phyloP scores from a whole-genome alignment of 2,113 vertebrate species.

The Calypte anna region DNA sequence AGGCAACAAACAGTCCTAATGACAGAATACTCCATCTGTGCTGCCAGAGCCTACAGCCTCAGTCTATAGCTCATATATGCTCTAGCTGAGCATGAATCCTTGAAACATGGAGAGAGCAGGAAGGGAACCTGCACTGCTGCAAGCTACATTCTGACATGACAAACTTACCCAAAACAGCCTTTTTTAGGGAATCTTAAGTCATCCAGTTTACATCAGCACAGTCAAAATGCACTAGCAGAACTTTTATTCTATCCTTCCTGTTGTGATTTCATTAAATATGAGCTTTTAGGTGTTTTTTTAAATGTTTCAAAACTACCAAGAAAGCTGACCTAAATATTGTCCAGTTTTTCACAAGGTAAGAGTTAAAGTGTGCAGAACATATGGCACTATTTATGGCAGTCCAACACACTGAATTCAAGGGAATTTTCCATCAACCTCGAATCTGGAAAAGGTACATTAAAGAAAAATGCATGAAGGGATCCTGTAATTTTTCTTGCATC shows the following conservation, averaged over 20 bases:
- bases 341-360: background rate
- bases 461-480: slow-evolving; percentile 25
- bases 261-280: background rate
- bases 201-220: background rate
- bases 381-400: background rate
- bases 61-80: slow-evolving; percentile 35
- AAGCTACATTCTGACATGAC: background rate
- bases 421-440: background rate
- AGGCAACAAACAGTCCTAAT: slow-evolving; percentile 68
- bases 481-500: slow-evolving; percentile 56
- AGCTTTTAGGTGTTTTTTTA: background rate
- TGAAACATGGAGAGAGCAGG: fast-evolving
- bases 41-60: slow-evolving; percentile 63
- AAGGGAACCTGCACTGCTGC: background rate
- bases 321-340: background rate
- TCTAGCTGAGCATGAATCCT: background rate
- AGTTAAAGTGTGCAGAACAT: background rate
- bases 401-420: background rate
- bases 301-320: background rate
- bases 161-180: background rate
- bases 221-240: background rate
- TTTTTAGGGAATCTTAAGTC: background rate
- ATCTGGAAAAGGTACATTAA: slow-evolving; percentile 26
- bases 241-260: background rate
- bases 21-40: slow-evolving; percentile 77